Evolutionary conservation across 2,797 vertebrate species (phyloP), one percentile per base, ranked within the genome.

Genomic region (Sebastes glaucus): DNA sequence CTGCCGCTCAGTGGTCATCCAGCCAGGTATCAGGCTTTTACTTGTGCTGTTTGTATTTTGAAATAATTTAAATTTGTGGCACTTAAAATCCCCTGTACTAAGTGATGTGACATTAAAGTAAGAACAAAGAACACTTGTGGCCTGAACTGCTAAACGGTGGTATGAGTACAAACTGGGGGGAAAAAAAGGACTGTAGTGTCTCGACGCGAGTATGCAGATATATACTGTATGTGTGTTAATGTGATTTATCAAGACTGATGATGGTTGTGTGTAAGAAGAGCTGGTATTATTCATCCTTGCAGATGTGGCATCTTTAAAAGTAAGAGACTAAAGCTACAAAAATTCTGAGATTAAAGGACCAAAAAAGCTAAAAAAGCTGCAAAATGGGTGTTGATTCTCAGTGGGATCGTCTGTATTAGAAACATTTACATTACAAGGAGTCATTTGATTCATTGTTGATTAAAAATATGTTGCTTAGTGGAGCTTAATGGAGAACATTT

Each of bases 1-100:
- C 98, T 87, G 98, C 98, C 32, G 98, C 98, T 85, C 98, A 99
- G 95, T 98, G 98, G 98, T 99, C 98, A 0, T 98, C 98, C 28
- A 97, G 96, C 78, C 97, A 98, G 97, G 98, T 99, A 94, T 23
- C 78, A 11, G 5, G 30, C 6, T 27, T 32, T 63, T 52, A n/a
- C 9, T 62, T 30, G 14, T 42, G 6, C 7, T 20, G 1, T 13
- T 46, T 28, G 1, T 74, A 5, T 77, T 35, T 33, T 2, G n/a
- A n/a, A 68, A 6, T 71, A 3, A 27, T 23, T 55, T 4, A 3
- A 55, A 69, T 14, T 11, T 62, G n/a, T 33, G 4, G 7, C 28
- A 14, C 10, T 61, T 61, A 4, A 2, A 63, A 32, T 53, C 4
- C 1, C n/a, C 8, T 16, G 0, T 7, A 8, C 5, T 42, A n/a